A percentile compares a stretch with the other conserved stretches of the same genome.
These are phyloP conservation scores for Drosophila pachea DNA, from an alignment of 1,140 invertebrate genomes.

Conservation along the genomic window DNA sequence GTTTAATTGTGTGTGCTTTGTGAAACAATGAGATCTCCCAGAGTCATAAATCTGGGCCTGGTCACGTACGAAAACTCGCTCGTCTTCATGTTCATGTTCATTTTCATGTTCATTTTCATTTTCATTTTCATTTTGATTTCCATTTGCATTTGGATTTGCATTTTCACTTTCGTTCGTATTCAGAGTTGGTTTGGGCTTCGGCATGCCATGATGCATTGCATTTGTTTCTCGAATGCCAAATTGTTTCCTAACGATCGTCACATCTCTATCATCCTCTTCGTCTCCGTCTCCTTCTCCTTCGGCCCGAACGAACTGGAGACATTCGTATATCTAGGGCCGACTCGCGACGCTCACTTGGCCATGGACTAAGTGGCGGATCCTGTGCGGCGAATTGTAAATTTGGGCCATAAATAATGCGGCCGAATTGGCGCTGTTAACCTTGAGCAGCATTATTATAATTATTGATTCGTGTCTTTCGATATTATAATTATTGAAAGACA, in stretches of 20 bases:
- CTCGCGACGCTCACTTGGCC: too few species aligned
- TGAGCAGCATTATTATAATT: slow-evolving; percentile 19
- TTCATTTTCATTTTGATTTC: neutral
- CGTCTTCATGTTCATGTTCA: slow-evolving; percentile 48
- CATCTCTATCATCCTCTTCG: too few species aligned
- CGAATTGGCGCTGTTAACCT: slow-evolving; percentile 36
- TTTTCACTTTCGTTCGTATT: slow-evolving; percentile 56
- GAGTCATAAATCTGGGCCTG: slow-evolving; percentile 48
- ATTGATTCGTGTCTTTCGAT: slow-evolving; percentile 3
- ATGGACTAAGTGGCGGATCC: too few species aligned
- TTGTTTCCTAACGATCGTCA: slow-evolving; percentile 29
- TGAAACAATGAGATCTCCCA: slow-evolving; percentile 47
- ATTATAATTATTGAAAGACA: slow-evolving; percentile 43
- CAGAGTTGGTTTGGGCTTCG: slow-evolving; percentile 26
- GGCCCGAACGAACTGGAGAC: too few species aligned
- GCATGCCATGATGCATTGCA: slow-evolving; percentile 19
- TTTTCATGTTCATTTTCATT: slow-evolving; percentile 20
- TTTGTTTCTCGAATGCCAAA: slow-evolving; percentile 23
- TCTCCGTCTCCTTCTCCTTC: too few species aligned
- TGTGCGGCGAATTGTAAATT: neutral
- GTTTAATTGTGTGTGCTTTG: slow-evolving; percentile 46
- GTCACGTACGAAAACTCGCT: slow-evolving; percentile 46
- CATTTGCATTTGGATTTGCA: neutral
- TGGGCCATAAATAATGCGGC: slow-evolving; percentile 9
- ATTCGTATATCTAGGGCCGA: too few species aligned